Percentiles rank a stretch among this genome's conserved stretches.
Conservation (phyloP, 2,113 vertebrate genomes). For the Albula goreensis region DNA sequence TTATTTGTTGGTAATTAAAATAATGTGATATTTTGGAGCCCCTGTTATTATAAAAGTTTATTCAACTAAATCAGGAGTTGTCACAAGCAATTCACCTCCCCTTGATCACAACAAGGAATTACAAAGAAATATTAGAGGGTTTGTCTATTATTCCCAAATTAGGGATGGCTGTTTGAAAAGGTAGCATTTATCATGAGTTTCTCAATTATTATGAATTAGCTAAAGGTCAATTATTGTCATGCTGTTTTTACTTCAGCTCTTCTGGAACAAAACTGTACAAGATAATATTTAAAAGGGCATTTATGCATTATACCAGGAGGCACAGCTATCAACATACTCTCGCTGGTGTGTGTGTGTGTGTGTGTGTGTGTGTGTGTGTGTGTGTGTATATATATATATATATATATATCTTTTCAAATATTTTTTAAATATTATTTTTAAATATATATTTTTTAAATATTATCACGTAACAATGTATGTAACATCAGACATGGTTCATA, state of each 20-base stretch:
- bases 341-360: too few relatives aligned
- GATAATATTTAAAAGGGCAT: not conserved
- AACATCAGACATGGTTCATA: too few relatives aligned
- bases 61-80: not conserved
- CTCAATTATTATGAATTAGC: not conserved
- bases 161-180: constrained; percentile 20
- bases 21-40: not conserved
- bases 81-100: not conserved
- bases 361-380: too few relatives aligned
- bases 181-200: not conserved
- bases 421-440: too few relatives aligned
- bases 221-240: constrained; percentile 13
- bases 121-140: not conserved
- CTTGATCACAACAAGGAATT: not conserved
- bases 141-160: constrained; percentile 21
- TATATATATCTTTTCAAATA: too few relatives aligned
- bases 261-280: not conserved
- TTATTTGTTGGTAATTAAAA: constrained; percentile 23
- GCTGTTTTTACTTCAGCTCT: not conserved
- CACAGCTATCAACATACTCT: not conserved
- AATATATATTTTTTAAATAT: too few relatives aligned
- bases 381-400: too few relatives aligned
- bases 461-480: too few relatives aligned
- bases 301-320: not conserved
- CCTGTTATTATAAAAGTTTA: not conserved